Percentiles rank a stretch among this genome's conserved stretches.
Evolutionary conservation across 2,888 invertebrate species (phyloP).

Genomic region (Trilocha varians): DNA sequence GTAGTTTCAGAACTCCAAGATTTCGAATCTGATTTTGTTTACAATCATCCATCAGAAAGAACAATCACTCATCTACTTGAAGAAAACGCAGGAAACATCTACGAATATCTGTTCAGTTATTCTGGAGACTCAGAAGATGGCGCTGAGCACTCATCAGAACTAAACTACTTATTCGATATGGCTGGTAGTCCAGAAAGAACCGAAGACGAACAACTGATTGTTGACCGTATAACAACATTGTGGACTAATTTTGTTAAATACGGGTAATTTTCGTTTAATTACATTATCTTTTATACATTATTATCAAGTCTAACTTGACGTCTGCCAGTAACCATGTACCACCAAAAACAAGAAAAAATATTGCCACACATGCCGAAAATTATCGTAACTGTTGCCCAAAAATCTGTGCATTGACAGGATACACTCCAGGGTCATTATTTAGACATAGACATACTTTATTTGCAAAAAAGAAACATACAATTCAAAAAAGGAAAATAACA

Average conservation of each 20-base stretch:
- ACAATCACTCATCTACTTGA: slow-evolving; percentile 36
- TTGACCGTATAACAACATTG: slow-evolving; percentile 40
- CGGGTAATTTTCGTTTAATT: slow-evolving; percentile 37
- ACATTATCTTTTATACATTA: too few relatives aligned
- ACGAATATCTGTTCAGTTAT: slow-evolving; percentile 50
- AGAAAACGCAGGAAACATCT: slow-evolving; percentile 45
- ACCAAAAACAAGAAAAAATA: too few relatives aligned
- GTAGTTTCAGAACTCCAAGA: slow-evolving; percentile 31
- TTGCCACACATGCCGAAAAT: too few relatives aligned
- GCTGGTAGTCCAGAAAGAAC: slow-evolving; percentile 14
- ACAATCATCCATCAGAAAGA: slow-evolving; percentile 49
- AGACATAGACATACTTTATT: too few relatives aligned
- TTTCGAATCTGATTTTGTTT: slow-evolving; percentile 52
- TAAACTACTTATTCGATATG: slow-evolving; percentile 44
- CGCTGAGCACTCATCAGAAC: slow-evolving; percentile 43
- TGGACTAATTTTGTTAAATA: slow-evolving; percentile 61
- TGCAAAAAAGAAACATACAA: too few relatives aligned
- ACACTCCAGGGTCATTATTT: too few relatives aligned
- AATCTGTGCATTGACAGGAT: too few relatives aligned
- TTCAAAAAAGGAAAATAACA: too few relatives aligned
- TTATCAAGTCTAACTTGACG: too few relatives aligned
- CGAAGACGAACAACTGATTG: slow-evolving; percentile 35
- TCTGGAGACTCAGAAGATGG: slow-evolving; percentile 28
- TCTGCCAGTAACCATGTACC: too few relatives aligned
- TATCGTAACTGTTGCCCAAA: too few relatives aligned